These are phyloP conservation scores for Cephalopholis sonnerati DNA, from an alignment of 2,113 vertebrate species.

Conservation along the genomic window DNA sequence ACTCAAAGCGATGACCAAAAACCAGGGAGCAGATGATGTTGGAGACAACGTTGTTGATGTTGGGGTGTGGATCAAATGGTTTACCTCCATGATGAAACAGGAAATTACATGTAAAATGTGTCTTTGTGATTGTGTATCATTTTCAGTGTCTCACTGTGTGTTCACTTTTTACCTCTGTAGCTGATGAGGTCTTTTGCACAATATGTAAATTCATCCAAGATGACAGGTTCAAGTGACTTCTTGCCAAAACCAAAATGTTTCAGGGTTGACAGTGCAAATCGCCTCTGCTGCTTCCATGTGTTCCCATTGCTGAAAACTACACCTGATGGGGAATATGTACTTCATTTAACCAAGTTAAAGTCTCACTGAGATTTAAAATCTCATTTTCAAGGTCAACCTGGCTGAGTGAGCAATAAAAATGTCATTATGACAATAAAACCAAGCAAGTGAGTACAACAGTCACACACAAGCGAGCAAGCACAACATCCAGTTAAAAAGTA, in stretches of 20 bases:
- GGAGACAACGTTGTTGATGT: conserved; percentile 85
- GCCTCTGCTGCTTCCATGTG: conserved; percentile 82
- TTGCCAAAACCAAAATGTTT: conserved; percentile 86
- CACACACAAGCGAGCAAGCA: too few relatives aligned
- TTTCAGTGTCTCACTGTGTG: accelerated
- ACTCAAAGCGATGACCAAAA: conserved; percentile 88
- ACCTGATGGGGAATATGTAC: conserved; percentile 40
- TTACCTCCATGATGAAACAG: conserved; percentile 43
- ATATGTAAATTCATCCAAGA: conserved; percentile 81
- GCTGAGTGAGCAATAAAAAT: too few relatives aligned
- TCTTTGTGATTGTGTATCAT: background rate
- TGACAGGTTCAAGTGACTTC: conserved; percentile 81
- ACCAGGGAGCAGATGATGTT: conserved; percentile 89
- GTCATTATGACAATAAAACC: too few relatives aligned
- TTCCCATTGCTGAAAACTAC: conserved; percentile 57
- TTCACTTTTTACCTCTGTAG: conserved; percentile 34
- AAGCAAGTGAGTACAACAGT: too few relatives aligned
- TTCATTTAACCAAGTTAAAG: too few relatives aligned
- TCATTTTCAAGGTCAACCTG: too few relatives aligned
- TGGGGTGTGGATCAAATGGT: conserved; percentile 81
- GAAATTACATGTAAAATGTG: background rate
- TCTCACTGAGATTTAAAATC: too few relatives aligned
- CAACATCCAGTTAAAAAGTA: too few relatives aligned
- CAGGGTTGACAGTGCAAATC: conserved; percentile 82
- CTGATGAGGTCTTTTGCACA: conserved; percentile 28